Base-by-base conservation (phyloP, 2,888 invertebrate genomes). In the Pachycephus smyrnensis region DNA sequence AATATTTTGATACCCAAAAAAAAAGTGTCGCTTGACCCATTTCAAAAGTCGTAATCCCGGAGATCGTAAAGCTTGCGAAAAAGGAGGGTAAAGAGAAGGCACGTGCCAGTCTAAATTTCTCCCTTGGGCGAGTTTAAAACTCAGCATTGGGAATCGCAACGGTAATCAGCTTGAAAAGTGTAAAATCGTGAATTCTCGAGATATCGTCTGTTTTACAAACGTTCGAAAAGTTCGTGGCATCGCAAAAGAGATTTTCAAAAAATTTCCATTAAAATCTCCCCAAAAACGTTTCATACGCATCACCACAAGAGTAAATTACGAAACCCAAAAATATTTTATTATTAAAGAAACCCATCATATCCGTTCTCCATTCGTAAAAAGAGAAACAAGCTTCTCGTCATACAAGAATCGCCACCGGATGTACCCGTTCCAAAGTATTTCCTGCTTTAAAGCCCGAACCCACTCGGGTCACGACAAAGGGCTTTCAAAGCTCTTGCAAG, bases 171-270 rank as follows among this genome's bases (percentile, higher is more conserved):
- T 55, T 55, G 55, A 55, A 23, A 55, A 55, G 15, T 55, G 55
- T 55, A 55, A 55, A 55, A 23, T 23, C 23, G 55, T 23, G 55
- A 23, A 55, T 9, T 55, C 55, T 55, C 23, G 55, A 1, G 55
- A 23, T 23, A 55, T 2, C 9, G 55, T 55, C 55, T 23, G 55
- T 23, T 55, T 23, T 55, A 9, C 0, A 55, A 55, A 9, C 2
- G 15, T 55, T 9, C 0, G 23, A 0, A 3, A 23, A 35, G 2
- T 35, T 35, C 6, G 4, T 35, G 35, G 4, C 9, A 1, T 6
- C 4, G 35, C 35, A 55, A 40, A 12, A 40, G 23, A 15, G 15
- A 1, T 15, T 15, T 40, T 1, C 15, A 40, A 40, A 40, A 15
- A 40, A 4, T 6, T 40, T 15, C 6, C 15, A 15, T 15, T 6